These are phyloP conservation scores for Horisme vitalbata DNA, from an alignment of 2,888 invertebrate genomes.

Conservation along the genomic window DNA sequence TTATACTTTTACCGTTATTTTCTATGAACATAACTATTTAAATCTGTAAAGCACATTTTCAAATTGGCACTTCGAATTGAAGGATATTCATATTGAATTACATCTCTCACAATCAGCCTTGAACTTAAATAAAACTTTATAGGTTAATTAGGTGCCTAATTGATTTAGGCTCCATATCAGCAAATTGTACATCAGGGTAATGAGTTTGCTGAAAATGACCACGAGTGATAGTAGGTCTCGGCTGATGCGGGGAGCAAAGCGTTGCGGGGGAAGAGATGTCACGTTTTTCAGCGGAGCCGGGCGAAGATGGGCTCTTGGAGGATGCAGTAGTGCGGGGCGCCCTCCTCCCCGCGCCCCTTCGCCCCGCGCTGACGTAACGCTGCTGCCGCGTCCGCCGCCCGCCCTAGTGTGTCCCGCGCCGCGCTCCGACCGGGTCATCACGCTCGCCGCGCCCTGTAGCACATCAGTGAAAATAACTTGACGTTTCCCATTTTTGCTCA, in stretches of 20 bases:
- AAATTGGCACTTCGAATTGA: slow-evolving; percentile 18
- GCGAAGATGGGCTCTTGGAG: slow-evolving; percentile 71
- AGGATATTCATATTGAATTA: slow-evolving; percentile 20
- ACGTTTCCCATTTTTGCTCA: slow-evolving; percentile 70
- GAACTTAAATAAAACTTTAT: slow-evolving; percentile 15
- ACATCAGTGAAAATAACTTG: slow-evolving; percentile 74
- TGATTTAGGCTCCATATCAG: slow-evolving; percentile 20
- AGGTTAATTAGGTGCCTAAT: slow-evolving; percentile 20
- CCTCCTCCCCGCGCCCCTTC: slow-evolving; percentile 42
- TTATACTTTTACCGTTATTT: too few species aligned
- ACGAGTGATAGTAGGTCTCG: slow-evolving; percentile 50
- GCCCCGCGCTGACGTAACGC: slow-evolving; percentile 79
- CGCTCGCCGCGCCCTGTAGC: slow-evolving; percentile 66
- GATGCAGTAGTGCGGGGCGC: slow-evolving; percentile 77
- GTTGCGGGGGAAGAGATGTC: slow-evolving; percentile 61
- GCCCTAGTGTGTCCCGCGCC: slow-evolving; percentile 81
- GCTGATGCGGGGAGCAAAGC: slow-evolving; percentile 41
- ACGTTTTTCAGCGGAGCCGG: slow-evolving; percentile 69
- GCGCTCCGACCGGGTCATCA: slow-evolving; percentile 70
- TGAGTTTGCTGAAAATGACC: slow-evolving; percentile 57
- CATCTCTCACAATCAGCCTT: slow-evolving; percentile 10
- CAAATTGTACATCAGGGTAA: slow-evolving; percentile 47
- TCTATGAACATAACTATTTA: too few species aligned
- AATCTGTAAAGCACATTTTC: too few species aligned
- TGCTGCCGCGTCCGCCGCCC: slow-evolving; percentile 75